Percentiles rank a stretch among this genome's conserved stretches.
These are phyloP conservation scores for Meandrina meandrites DNA, from an alignment of 92 coral and sea anemone genomes.

Conservation along the genomic window DNA sequence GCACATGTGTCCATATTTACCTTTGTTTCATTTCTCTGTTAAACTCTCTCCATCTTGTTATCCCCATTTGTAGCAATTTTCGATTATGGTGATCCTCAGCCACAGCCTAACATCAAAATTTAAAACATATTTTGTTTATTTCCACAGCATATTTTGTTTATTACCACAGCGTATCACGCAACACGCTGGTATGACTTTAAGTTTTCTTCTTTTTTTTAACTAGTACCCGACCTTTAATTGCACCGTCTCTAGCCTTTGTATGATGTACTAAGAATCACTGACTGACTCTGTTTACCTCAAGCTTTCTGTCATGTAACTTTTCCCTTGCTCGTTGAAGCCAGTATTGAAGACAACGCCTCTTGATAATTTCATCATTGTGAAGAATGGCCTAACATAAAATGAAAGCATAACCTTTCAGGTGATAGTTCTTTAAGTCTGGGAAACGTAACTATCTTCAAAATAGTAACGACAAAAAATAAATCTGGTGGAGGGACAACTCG, in stretches of 20 bases:
- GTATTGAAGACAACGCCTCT: constrained; percentile 40
- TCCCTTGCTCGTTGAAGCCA: constrained; percentile 55
- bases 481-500: too few relatives aligned
- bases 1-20: constrained; percentile 26
- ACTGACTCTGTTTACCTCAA: constrained; percentile 38
- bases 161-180: not conserved
- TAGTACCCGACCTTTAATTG: too few relatives aligned
- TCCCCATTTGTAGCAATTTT: constrained; percentile 32
- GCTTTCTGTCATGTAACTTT: constrained; percentile 38
- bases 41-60: constrained; percentile 58
- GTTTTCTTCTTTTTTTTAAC: too few relatives aligned
- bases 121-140: not conserved
- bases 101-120: constrained; percentile 29
- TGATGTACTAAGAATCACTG: too few relatives aligned
- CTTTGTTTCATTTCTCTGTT: constrained; percentile 49
- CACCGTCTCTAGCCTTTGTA: too few relatives aligned
- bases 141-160: not conserved
- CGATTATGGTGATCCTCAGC: constrained; percentile 54
- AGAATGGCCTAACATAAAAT: constrained; percentile 58
- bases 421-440: not conserved
- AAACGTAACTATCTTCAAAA: too few relatives aligned
- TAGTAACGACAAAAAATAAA: too few relatives aligned
- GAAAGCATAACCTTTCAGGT: not conserved
- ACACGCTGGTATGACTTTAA: not conserved
- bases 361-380: constrained; percentile 64